Percentiles rank a stretch among this genome's conserved stretches.
Evolutionary conservation across 30 jellyfish, hydroid and myxozoan species (phyloP).

Genomic region (Turritopsis rubra): DNA sequence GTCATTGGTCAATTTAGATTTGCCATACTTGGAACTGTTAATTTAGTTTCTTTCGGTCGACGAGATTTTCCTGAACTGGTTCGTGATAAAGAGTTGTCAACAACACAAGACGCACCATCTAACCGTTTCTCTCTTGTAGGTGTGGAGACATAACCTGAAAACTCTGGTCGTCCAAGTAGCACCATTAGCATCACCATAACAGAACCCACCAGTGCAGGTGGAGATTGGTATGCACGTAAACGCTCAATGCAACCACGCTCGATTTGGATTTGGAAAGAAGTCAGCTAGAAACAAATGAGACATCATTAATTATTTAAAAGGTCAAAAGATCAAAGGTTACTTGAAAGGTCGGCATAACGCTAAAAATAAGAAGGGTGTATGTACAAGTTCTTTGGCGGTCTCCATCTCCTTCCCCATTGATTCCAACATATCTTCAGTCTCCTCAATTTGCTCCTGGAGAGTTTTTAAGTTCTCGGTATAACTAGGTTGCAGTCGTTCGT

Average conservation of each 20-base stretch:
- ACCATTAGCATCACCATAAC: conserved; percentile 71
- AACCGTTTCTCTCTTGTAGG: conserved; percentile 36
- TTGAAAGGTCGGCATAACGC: too few species aligned
- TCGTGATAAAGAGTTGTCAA: conserved; percentile 43
- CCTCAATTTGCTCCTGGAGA: conserved; percentile 44
- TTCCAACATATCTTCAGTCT: conserved; percentile 38
- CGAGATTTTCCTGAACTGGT: conserved; percentile 59
- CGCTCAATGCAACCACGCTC: conserved; percentile 79
- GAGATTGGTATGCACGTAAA: conserved; percentile 74
- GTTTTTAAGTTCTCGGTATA: conserved; percentile 16
- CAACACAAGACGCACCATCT: conserved; percentile 35
- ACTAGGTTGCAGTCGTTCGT: conserved; percentile 42
- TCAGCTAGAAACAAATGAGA: conserved; percentile 29
- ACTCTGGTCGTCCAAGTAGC: conserved; percentile 73
- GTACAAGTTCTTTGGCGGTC: conserved; percentile 39
- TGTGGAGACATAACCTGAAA: conserved; percentile 36
- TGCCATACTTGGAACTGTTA: neutral
- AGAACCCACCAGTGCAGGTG: conserved; percentile 76
- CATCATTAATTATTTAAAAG: neutral
- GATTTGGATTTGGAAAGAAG: conserved; percentile 38
- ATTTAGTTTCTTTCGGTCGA: neutral
- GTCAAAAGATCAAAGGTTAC: neutral
- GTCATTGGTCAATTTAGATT: too few species aligned
- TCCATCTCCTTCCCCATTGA: conserved; percentile 35
- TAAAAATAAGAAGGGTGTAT: neutral